phyloP scores from a whole-genome alignment of 2,797 vertebrate genomes.

The Xenopus petersii region DNA sequence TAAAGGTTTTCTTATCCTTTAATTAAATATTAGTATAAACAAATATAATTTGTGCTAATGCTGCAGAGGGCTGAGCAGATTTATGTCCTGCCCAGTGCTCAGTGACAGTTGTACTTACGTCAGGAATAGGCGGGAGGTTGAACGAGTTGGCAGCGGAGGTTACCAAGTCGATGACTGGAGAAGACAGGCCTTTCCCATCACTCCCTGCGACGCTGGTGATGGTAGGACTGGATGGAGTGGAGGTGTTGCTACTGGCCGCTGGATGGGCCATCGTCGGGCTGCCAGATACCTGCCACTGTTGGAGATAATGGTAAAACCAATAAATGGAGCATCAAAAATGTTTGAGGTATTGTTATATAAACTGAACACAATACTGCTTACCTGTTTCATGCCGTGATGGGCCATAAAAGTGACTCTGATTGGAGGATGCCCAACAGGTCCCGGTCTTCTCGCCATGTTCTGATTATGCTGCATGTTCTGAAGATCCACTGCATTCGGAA shows the following conservation, averaged over 20 bases:
- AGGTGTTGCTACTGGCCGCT: slow-evolving; percentile 60
- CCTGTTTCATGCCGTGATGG: slow-evolving; percentile 76
- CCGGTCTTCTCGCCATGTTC: slow-evolving; percentile 58
- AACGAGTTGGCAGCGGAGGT: slow-evolving; percentile 69
- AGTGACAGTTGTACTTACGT: slow-evolving; percentile 61
- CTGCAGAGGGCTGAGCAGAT: no score
- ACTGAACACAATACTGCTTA: slow-evolving; percentile 23
- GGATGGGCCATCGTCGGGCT: slow-evolving; percentile 53
- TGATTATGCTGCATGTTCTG: slow-evolving; percentile 47
- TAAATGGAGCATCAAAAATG: neutral
- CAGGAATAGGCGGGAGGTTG: slow-evolving; percentile 73
- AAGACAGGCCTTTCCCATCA: slow-evolving; percentile 61
- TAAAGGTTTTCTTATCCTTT: no score
- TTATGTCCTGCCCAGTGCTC: no score
- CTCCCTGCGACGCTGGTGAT: slow-evolving; percentile 66
- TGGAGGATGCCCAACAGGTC: slow-evolving; percentile 52
- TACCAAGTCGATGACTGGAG: slow-evolving; percentile 68
- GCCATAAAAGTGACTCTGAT: slow-evolving; percentile 71
- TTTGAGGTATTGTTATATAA: neutral
- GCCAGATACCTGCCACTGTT: slow-evolving; percentile 70
- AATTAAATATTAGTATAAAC: no score
- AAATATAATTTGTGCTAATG: no score
- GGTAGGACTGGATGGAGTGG: slow-evolving; percentile 71
- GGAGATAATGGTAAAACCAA: neutral
- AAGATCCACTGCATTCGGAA: neutral